These are phyloP conservation scores for Amyelois transitella DNA, from an alignment of 1,140 invertebrate genomes.

Conservation along the genomic window DNA sequence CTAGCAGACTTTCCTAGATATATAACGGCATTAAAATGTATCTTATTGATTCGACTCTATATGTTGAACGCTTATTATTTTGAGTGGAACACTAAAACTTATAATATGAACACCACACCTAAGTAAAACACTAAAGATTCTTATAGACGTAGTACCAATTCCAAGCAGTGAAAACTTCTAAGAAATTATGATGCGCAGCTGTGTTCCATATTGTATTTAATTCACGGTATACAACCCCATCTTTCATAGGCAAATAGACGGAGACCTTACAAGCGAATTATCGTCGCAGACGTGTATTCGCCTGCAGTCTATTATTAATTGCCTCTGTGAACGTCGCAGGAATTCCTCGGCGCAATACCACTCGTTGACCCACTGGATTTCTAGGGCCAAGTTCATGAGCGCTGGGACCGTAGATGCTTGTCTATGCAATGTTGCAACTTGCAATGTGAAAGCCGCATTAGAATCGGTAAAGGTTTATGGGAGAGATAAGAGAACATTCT, in stretches of 20 bases:
- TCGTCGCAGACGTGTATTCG: slow-evolving; percentile 1
- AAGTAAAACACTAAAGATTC: too few relatives aligned
- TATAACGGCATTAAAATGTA: too few relatives aligned
- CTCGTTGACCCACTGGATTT: slow-evolving; percentile 22
- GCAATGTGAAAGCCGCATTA: slow-evolving; percentile 25
- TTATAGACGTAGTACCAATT: too few relatives aligned
- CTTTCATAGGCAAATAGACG: background rate
- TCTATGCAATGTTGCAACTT: slow-evolving; percentile 29
- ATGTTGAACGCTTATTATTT: too few relatives aligned
- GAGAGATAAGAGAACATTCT: slow-evolving; percentile 32
- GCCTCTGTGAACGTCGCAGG: slow-evolving; percentile 12
- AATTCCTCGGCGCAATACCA: slow-evolving; percentile 11
- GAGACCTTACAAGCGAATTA: background rate
- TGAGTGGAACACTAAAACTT: too few relatives aligned
- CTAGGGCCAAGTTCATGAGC: slow-evolving; percentile 27
- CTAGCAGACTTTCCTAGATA: too few relatives aligned
- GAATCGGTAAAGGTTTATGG: slow-evolving; percentile 25
- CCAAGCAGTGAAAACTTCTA: background rate
- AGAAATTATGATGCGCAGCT: background rate
- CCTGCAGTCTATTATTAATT: slow-evolving; percentile 28
- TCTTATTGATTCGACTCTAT: too few relatives aligned
- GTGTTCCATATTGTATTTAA: background rate
- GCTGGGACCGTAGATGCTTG: background rate
- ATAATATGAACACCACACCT: too few relatives aligned
- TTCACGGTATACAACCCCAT: background rate